These are phyloP conservation scores for Agrotis segetum DNA, from an alignment of 2,888 invertebrate species.

Conservation along the genomic window DNA sequence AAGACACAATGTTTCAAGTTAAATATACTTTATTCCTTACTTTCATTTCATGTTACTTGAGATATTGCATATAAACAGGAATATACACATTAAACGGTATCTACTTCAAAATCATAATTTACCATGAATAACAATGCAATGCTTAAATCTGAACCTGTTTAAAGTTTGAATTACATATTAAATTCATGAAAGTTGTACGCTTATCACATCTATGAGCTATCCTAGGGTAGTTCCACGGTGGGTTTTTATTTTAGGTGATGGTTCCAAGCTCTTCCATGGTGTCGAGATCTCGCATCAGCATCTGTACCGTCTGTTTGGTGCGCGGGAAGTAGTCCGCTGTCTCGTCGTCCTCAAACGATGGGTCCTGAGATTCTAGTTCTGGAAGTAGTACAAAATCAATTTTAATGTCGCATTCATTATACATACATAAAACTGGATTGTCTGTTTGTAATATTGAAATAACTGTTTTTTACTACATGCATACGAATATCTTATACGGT, in stretches of 20 bases:
- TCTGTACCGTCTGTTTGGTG: conserved; percentile 94
- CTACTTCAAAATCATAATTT: conserved; percentile 8
- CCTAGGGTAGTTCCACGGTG: conserved; percentile 4
- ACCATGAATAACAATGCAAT: conserved; percentile 9
- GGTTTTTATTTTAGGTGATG: conserved; percentile 79
- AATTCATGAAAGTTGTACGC: conserved; percentile 20
- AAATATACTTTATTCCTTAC: conserved; percentile 38
- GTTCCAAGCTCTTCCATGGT: conserved; percentile 93
- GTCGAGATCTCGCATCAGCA: conserved; percentile 94
- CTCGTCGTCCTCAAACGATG: conserved; percentile 91
- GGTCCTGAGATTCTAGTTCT: conserved; percentile 92
- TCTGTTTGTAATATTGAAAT: too few species aligned
- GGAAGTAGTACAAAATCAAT: conserved; percentile 50
- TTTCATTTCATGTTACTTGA: conserved; percentile 32
- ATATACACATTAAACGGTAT: not conserved
- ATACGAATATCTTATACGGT: too few species aligned
- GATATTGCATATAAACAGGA: conserved; percentile 11
- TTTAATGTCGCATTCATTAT: too few species aligned
- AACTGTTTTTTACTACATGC: too few species aligned
- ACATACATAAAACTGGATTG: too few species aligned
- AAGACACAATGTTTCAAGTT: not conserved
- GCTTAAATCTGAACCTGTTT: not conserved
- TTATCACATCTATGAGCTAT: conserved; percentile 39
- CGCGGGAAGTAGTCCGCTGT: conserved; percentile 91
- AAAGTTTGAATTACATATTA: conserved; percentile 1